Evolutionary conservation across 2,797 vertebrate species (phyloP), one percentile per base, ranked within the genome.

Genomic region (Falco peregrinus): DNA sequence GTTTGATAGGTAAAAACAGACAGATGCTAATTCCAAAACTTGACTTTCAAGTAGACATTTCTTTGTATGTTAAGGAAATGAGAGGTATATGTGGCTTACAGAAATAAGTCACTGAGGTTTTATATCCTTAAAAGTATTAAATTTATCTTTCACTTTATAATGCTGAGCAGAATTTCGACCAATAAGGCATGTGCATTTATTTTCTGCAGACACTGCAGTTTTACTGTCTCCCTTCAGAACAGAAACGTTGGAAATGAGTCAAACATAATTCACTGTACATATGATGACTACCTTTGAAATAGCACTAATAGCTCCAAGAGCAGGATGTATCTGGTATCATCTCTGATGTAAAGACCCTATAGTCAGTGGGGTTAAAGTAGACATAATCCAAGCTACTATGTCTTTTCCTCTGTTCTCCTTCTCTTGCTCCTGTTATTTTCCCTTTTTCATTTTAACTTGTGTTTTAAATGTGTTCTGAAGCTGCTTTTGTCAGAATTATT

Each of bases 1-100:
- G 31, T 78, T 71, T 94, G 82, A 96, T 94, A 92, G 74, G 90
- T 53, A 71, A 81, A 85, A 96, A 75, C 60, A 96, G 93, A 84
- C 78, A 93, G 73, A 96, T 94, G 87, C 86, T 96, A 82, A 96
- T 96, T 97, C 91, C 84, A 87, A 93, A 96, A 63, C 79, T 35
- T 19, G 14, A 39, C 91, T 96, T 76, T 80, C 70, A 80, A 63
- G 78, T 24, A 80, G 86, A 69, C 41, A 29, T n/a, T 94, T 96
- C 84, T 85, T 37, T 83, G 2, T 87, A 16, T 57, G 88, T 50
- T 84, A 77, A 71, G 45, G 41, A 82, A 96, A 92, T 51, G 21
- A 60, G 43, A 75, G 69, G 43, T 82, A 20, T 63, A 19, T 29
- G 31, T 67, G 60, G 54, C 75, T 94, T 87, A 57, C 5, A 76